phyloP scores from a whole-genome alignment of 2,888 invertebrate species.

The Nasonia oneida region DNA sequence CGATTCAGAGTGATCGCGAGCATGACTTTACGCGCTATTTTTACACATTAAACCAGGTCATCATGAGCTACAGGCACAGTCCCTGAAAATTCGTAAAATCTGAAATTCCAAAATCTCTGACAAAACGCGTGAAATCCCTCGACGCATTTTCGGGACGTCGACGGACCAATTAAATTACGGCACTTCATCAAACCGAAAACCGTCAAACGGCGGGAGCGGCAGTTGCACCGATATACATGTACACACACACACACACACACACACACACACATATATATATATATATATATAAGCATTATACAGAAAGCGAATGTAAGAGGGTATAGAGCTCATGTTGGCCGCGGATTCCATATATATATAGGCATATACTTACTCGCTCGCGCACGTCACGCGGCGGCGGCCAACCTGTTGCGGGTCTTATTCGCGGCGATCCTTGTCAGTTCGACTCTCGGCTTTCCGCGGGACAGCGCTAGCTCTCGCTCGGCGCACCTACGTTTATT shows the following conservation, averaged over 20 bases:
- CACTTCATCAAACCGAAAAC: not conserved
- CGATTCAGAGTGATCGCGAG: not conserved
- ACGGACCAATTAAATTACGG: no score
- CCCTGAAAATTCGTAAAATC: not conserved
- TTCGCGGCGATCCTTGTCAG: not conserved
- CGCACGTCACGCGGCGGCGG: constrained; percentile 1
- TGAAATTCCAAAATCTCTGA: not conserved
- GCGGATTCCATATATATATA: not conserved
- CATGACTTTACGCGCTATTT: not conserved
- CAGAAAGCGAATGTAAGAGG: no score
- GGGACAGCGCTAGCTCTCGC: not conserved
- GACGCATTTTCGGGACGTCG: not conserved
- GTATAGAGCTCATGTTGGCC: not conserved
- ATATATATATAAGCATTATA: not conserved
- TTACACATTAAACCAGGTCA: not conserved
- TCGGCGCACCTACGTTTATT: constrained; percentile 4
- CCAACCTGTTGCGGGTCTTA: not conserved
- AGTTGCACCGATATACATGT: not conserved
- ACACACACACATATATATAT: not conserved
- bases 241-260: no score
- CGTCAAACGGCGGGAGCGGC: not conserved
- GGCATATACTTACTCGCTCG: not conserved
- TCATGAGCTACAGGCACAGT: no score
- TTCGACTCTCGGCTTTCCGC: constrained; percentile 8
- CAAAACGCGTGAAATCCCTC: not conserved